Percentiles rank a stretch among this genome's conserved stretches.
Evolutionary conservation across 1,140 invertebrate genomes (phyloP).

Genomic region (Hypsibius dujardini): DNA sequence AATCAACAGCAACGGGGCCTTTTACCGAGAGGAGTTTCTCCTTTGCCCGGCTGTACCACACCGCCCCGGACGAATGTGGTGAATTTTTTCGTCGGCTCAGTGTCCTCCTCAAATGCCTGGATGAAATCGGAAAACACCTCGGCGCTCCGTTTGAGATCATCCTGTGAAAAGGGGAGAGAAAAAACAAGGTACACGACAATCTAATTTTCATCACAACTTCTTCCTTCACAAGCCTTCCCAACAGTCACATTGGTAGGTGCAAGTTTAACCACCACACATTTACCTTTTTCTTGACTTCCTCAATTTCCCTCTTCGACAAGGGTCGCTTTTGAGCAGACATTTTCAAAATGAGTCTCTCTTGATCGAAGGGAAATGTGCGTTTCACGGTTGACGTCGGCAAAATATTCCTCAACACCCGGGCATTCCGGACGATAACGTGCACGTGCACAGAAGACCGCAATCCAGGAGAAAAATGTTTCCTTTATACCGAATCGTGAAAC

Average conservation of each 20-base stretch:
- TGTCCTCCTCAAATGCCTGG: constrained; percentile 52
- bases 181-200: not conserved
- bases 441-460: too few species aligned
- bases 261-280: constrained; percentile 20
- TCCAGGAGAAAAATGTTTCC: too few species aligned
- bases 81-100: constrained; percentile 40
- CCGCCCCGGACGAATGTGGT: constrained; percentile 41
- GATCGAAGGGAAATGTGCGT: too few species aligned
- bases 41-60: constrained; percentile 27
- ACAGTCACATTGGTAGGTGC: constrained; percentile 23
- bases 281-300: constrained; percentile 64
- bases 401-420: too few species aligned
- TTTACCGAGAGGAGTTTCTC: constrained; percentile 32
- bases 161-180: constrained; percentile 18
- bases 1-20: constrained; percentile 19
- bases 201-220: constrained; percentile 20
- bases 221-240: not conserved
- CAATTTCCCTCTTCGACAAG: constrained; percentile 63
- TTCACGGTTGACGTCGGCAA: too few species aligned
- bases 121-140: constrained; percentile 21
- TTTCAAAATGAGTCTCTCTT: too few species aligned
- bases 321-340: constrained; percentile 52
- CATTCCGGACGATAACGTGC: too few species aligned
- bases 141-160: constrained; percentile 17
- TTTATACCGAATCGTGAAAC: too few species aligned